Conservation (phyloP, 2,888 invertebrate genomes). For the Morpho deidamia region DNA sequence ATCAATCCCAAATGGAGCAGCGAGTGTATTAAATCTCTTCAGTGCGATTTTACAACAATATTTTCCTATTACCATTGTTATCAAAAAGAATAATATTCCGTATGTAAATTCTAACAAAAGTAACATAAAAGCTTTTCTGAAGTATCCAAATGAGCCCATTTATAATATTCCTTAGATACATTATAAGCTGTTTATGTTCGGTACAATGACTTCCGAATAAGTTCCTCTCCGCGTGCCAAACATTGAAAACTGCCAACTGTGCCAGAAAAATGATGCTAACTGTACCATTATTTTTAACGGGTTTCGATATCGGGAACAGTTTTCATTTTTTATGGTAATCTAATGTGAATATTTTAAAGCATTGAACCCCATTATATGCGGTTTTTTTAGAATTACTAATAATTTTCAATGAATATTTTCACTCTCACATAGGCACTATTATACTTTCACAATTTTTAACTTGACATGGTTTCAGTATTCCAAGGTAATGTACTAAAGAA, state of each 20-base stretch:
- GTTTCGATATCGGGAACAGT: background rate
- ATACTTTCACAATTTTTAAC: too few species aligned
- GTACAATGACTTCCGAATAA: conserved; percentile 32
- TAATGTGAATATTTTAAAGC: background rate
- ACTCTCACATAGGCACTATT: background rate
- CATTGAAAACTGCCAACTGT: conserved; percentile 40
- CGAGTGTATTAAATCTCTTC: too few species aligned
- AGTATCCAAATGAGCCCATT: conserved; percentile 13
- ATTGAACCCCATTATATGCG: background rate
- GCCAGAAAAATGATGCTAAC: conserved; percentile 45
- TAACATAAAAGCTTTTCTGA: background rate
- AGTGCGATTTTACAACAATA: too few species aligned
- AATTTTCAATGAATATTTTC: too few species aligned
- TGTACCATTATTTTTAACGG: conserved; percentile 33
- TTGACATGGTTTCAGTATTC: too few species aligned
- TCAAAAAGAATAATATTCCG: background rate
- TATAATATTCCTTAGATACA: conserved; percentile 22
- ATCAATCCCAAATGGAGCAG: too few species aligned
- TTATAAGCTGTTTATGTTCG: conserved; percentile 26
- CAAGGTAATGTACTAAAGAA: too few species aligned
- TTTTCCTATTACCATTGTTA: too few species aligned
- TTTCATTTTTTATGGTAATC: too few species aligned
- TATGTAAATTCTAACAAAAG: background rate
- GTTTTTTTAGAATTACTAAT: too few species aligned
- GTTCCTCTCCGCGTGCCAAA: conserved; percentile 28